Percentiles rank a stretch among this genome's conserved stretches.
phyloP scores from a whole-genome alignment of 2,888 invertebrate species.

The Drosophila fulvimacula region DNA sequence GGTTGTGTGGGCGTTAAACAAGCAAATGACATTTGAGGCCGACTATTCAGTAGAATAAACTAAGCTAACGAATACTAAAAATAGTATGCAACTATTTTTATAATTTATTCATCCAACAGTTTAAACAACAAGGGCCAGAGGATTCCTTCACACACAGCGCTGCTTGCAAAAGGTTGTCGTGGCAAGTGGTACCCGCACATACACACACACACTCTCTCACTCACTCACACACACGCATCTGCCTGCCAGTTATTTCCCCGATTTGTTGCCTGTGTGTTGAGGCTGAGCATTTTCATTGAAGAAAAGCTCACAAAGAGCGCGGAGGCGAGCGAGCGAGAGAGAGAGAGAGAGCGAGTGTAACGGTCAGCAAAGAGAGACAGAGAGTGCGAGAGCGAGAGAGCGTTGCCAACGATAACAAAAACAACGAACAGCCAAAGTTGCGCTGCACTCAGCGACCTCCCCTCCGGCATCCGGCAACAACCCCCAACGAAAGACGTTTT shows the following conservation, averaged over 20 bases:
- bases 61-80: slow-evolving; percentile 54
- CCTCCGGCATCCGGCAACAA: slow-evolving; percentile 28
- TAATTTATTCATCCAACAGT: slow-evolving; percentile 54
- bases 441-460: slow-evolving; percentile 60
- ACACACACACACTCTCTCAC: slow-evolving; percentile 41
- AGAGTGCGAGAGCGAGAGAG: slow-evolving; percentile 24
- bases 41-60: slow-evolving; percentile 31
- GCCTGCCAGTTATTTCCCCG: slow-evolving; percentile 44
- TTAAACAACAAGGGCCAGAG: slow-evolving; percentile 62
- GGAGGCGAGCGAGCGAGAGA: slow-evolving; percentile 11
- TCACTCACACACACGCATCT: slow-evolving; percentile 27
- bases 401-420: slow-evolving; percentile 69
- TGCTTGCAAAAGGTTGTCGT: slow-evolving; percentile 70
- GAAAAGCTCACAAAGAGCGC: slow-evolving; percentile 49
- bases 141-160: slow-evolving; percentile 56
- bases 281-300: slow-evolving; percentile 72
- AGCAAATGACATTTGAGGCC: slow-evolving; percentile 16
- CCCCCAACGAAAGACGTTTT: slow-evolving; percentile 48
- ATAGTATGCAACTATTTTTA: slow-evolving; percentile 72
- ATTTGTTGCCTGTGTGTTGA: slow-evolving; percentile 40
- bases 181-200: slow-evolving; percentile 71
- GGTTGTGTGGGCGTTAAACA: slow-evolving; percentile 17
- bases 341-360: slow-evolving; percentile 9
- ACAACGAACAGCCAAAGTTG: slow-evolving; percentile 69
- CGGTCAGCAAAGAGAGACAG: slow-evolving; percentile 2